These are phyloP conservation scores for Rhineura floridana DNA, from an alignment of 2,113 vertebrate species.

Conservation along the genomic window DNA sequence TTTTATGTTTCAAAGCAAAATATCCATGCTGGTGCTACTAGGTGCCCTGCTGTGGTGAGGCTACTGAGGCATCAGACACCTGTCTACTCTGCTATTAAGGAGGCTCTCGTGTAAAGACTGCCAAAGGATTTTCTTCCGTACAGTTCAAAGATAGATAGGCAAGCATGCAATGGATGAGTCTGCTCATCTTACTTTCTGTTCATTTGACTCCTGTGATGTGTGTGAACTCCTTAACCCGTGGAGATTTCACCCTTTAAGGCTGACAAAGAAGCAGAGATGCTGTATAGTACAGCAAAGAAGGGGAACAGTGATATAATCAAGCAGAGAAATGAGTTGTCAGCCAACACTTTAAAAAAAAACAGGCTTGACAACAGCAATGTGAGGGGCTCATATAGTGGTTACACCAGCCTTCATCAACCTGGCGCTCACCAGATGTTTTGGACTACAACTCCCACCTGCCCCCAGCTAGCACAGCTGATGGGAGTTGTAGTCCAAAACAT, in stretches of 20 bases:
- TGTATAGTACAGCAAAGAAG: not conserved
- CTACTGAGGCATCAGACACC: not conserved
- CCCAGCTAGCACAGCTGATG: too few relatives aligned
- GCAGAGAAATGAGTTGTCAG: not conserved
- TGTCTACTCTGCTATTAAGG: not conserved
- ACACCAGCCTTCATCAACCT: too few relatives aligned
- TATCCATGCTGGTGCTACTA: not conserved
- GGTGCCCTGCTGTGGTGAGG: not conserved
- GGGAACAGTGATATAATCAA: not conserved
- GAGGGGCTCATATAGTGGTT: not conserved
- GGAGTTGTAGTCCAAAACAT: too few relatives aligned
- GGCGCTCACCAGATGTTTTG: too few relatives aligned
- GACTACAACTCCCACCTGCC: too few relatives aligned
- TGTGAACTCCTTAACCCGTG: not conserved
- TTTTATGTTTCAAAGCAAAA: not conserved
- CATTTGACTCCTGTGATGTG: not conserved
- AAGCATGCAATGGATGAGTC: not conserved
- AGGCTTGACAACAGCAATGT: not conserved
- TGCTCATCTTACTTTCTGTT: not conserved
- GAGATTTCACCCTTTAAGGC: not conserved
- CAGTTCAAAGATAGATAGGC: not conserved
- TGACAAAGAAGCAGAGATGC: not conserved
- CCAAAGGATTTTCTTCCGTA: not conserved
- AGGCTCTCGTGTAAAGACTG: not conserved
- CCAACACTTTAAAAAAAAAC: not conserved